A percentile compares a stretch with the other conserved stretches of the same genome.
Evolutionary conservation across 2,888 invertebrate species (phyloP).

Genomic region (Bugulina stolonifera): DNA sequence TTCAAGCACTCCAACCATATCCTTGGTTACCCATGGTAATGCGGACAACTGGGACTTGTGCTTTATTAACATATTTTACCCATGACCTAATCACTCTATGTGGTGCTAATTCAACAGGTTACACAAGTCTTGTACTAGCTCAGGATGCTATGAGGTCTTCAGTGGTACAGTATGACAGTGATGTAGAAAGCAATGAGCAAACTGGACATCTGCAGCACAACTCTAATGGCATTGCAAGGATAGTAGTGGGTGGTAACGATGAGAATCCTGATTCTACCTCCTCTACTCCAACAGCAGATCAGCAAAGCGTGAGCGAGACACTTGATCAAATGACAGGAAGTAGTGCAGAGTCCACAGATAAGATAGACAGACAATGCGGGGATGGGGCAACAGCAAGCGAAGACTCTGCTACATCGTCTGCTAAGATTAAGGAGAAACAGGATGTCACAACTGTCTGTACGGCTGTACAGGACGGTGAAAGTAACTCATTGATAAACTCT

Average conservation of each 20-base stretch:
- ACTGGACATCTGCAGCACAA: neutral
- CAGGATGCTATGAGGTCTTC: neutral
- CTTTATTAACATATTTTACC: neutral
- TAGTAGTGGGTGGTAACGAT: conserved; percentile 16
- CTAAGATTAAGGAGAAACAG: neutral
- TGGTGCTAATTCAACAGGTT: neutral
- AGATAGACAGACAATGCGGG: neutral
- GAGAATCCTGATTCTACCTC: neutral
- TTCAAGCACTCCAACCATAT: no score
- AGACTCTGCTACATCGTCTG: neutral
- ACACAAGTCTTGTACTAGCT: neutral
- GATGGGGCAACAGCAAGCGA: neutral
- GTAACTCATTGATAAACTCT: neutral
- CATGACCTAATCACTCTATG: neutral
- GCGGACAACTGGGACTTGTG: no score
- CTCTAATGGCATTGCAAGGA: conserved; percentile 18
- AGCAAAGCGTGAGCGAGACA: neutral
- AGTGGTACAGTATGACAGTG: conserved; percentile 11
- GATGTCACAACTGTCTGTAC: neutral
- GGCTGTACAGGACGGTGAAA: neutral
- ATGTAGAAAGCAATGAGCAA: neutral
- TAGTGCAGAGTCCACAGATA: neutral
- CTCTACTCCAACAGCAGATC: neutral
- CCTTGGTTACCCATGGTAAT: no score
- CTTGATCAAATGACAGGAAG: neutral